phyloP scores from a whole-genome alignment of 2,797 vertebrate genomes.

The Salarias fasciatus region DNA sequence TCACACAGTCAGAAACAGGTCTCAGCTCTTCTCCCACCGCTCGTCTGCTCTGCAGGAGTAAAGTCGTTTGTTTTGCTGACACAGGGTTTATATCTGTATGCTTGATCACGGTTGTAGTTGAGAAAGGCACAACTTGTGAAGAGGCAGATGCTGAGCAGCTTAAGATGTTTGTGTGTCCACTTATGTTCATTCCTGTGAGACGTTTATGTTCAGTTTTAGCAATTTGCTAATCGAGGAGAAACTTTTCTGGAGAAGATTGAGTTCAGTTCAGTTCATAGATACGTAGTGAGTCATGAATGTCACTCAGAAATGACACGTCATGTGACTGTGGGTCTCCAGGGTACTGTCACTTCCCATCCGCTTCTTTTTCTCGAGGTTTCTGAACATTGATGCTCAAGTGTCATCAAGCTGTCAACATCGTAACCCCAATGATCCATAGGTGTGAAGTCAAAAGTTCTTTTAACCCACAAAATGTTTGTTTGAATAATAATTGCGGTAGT shows the following conservation, averaged over 20 bases:
- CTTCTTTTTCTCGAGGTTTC: slow-evolving; percentile 5
- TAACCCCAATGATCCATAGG: slow-evolving; percentile 8
- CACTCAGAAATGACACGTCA: slow-evolving; percentile 9
- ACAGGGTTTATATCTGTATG: slow-evolving; percentile 7
- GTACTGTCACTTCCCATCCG: slow-evolving; percentile 33
- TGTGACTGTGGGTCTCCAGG: slow-evolving; percentile 24
- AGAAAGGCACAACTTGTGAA: not conserved
- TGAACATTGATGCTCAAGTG: not conserved
- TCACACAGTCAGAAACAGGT: slow-evolving; percentile 8
- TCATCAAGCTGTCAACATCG: slow-evolving; percentile 10
- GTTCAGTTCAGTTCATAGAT: too few relatives aligned
- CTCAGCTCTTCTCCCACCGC: slow-evolving; percentile 1
- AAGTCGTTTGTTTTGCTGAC: slow-evolving; percentile 19
- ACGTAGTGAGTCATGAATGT: slow-evolving; percentile 29
- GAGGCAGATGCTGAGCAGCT: slow-evolving; percentile 7
- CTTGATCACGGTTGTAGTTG: slow-evolving; percentile 8
- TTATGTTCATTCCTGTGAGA: too few relatives aligned
- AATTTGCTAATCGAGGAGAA: too few relatives aligned
- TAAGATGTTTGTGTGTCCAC: not conserved
- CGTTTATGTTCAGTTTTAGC: too few relatives aligned
- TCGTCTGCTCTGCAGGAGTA: slow-evolving; percentile 2
- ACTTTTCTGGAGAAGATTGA: too few relatives aligned
- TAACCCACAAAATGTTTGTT: not conserved
- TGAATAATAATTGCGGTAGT: not conserved
- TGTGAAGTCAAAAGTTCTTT: not conserved